Base-by-base conservation (phyloP, 1,140 invertebrate genomes). In the Penaeus japonicus region DNA sequence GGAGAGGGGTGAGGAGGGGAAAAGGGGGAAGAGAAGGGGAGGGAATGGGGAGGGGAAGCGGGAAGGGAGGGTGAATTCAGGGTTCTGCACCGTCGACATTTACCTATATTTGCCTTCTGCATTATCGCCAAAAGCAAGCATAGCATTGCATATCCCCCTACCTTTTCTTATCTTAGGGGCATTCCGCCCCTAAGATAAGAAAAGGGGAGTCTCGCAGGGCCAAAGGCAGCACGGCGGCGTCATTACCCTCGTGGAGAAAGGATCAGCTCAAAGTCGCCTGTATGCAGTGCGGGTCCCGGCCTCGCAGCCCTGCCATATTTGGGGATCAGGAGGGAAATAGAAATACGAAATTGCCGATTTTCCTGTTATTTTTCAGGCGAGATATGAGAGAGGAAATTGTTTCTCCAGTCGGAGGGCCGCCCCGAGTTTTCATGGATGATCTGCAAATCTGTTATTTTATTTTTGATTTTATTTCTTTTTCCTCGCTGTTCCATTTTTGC, bases 291-390 rank as follows among this genome's bases (percentile, higher is more conserved):
- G 35, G 24, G 10, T 17, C 24, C 35, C n/a, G n/a, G 7, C 17
- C 62, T 70, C 62, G 17, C 27, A 30, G 27, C 70, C n/a, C 47
- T 55, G 65, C 65, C 87, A 84, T 88, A 88, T 88, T 89, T 70
- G 83, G 75, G 87, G 87, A 89, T 89, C 87, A 89, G 57, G 53
- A 55, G 87, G 87, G 87, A 89, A 89, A 89, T 89, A 89, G 87
- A 89, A 89, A 89, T 89, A 89, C 82, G 82, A 85, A 89, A 89
- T 89, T 84, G 87, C 87, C 87, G 87, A 89, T 89, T 89, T 89
- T 89, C 75, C 87, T 89, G 82, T 85, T 89, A 89, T 89, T 89
- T 85, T 89, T 89, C 87, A 85, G 82, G 55, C 87, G 82, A 84
- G 87, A 84, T 84, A 85, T 89, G 87, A 81, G 82, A 22, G 82